Evolutionary conservation across 2,797 vertebrate species (phyloP).

Genomic region (Bovichtus diacanthus): DNA sequence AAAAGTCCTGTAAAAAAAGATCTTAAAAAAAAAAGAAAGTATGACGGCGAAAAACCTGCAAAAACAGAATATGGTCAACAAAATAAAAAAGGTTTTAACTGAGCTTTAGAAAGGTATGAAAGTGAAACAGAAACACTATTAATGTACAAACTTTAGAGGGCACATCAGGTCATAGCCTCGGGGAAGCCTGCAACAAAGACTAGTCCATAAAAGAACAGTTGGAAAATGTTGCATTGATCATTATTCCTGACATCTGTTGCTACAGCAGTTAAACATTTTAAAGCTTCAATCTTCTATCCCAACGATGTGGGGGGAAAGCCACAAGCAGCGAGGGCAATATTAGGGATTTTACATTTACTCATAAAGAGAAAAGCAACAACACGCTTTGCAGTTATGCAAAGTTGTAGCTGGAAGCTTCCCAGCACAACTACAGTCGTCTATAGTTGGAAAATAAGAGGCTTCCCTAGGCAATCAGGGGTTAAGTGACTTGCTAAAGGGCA

Average conservation of each 20-base stretch:
- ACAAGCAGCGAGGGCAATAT: slow-evolving; percentile 37
- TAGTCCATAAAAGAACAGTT: slow-evolving; percentile 61
- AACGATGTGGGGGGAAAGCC: slow-evolving; percentile 49
- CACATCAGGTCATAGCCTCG: slow-evolving; percentile 39
- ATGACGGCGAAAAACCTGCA: background rate
- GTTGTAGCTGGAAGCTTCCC: background rate
- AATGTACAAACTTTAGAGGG: slow-evolving; percentile 31
- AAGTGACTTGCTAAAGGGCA: slow-evolving; percentile 65
- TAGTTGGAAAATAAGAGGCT: slow-evolving; percentile 17
- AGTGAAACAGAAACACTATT: background rate
- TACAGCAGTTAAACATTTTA: slow-evolving; percentile 49
- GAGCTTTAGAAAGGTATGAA: background rate
- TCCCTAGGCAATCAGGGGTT: slow-evolving; percentile 47
- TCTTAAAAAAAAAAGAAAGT: background rate
- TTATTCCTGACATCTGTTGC: slow-evolving; percentile 71
- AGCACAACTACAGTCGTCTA: background rate
- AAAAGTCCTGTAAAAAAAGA: background rate
- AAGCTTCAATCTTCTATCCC: slow-evolving; percentile 45
- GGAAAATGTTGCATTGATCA: slow-evolving; percentile 49
- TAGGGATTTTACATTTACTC: slow-evolving; percentile 46
- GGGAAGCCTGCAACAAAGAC: slow-evolving; percentile 48
- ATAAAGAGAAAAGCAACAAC: slow-evolving; percentile 6
- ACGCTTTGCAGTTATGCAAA: background rate
- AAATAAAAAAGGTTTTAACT: background rate
- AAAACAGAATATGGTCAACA: background rate